phyloP scores from a whole-genome alignment of 1,140 invertebrate species.

The Lucilia cuprina region DNA sequence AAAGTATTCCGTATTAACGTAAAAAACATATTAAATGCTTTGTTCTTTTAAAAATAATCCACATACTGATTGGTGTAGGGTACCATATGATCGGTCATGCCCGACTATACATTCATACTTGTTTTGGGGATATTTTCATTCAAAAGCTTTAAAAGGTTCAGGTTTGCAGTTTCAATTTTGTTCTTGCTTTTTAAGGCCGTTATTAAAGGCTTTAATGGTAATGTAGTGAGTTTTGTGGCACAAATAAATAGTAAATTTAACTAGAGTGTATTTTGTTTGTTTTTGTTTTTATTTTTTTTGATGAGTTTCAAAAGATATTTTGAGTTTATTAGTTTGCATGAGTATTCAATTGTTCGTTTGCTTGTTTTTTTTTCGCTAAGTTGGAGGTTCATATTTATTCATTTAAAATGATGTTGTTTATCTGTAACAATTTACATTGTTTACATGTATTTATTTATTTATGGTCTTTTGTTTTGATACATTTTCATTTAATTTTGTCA shows the following conservation, averaged over 20 bases:
- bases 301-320: neutral
- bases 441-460: neutral
- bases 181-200: too few relatives aligned
- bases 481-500: neutral
- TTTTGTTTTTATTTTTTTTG: too few relatives aligned
- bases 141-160: too few relatives aligned
- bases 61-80: too few relatives aligned
- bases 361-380: constrained; percentile 9
- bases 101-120: too few relatives aligned
- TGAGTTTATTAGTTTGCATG: neutral
- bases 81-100: too few relatives aligned
- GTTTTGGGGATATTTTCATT: too few relatives aligned
- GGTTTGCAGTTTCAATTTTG: too few relatives aligned
- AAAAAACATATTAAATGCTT: too few relatives aligned
- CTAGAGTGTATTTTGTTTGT: neutral
- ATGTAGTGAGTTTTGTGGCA: neutral
- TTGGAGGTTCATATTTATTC: neutral
- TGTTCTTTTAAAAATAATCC: too few relatives aligned
- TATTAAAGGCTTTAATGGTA: too few relatives aligned
- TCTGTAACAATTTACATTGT: constrained; percentile 20
- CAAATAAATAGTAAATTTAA: neutral
- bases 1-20: too few relatives aligned
- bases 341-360: neutral
- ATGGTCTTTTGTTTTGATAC: constrained; percentile 22
- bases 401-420: constrained; percentile 8